A percentile compares a stretch with the other conserved stretches of the same genome.
Conservation (phyloP, 2,113 vertebrate genomes). For the Scatophagus argus region DNA sequence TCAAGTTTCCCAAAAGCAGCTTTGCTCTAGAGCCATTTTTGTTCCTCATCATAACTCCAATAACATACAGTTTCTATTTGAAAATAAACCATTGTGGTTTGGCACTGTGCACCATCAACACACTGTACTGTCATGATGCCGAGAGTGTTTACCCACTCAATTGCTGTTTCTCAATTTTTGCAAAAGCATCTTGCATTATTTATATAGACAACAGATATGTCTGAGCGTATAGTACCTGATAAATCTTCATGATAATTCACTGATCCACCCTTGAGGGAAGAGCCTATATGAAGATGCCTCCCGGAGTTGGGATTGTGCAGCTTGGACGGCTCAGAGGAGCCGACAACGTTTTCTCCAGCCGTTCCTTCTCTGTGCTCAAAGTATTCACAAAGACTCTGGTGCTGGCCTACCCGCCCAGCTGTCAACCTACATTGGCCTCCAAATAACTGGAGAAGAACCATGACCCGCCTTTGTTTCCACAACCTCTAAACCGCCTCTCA, state of each 20-base stretch:
- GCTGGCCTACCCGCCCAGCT: constrained; percentile 57
- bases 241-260: constrained; percentile 2
- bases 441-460: constrained; percentile 71
- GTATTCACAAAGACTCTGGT: constrained; percentile 41
- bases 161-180: neutral
- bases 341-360: neutral
- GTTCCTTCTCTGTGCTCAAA: constrained; percentile 35
- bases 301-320: constrained; percentile 8
- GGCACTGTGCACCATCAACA: neutral
- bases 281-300: neutral
- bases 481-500: constrained; percentile 37
- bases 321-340: constrained; percentile 25
- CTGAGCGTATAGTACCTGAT: neutral
- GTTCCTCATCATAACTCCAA: constrained; percentile 25
- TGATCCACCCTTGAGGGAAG: neutral
- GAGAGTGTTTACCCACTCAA: neutral
- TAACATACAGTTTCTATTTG: constrained; percentile 7
- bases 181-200: neutral
- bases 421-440: constrained; percentile 71
- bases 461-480: constrained; percentile 63
- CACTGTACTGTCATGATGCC: neutral
- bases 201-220: neutral
- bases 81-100: constrained; percentile 19
- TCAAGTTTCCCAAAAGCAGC: constrained; percentile 31
- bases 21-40: constrained; percentile 3